Percentiles rank a stretch among this genome's conserved stretches.
Conservation (phyloP, 2,797 vertebrate species). For the Sebastes dallii region DNA sequence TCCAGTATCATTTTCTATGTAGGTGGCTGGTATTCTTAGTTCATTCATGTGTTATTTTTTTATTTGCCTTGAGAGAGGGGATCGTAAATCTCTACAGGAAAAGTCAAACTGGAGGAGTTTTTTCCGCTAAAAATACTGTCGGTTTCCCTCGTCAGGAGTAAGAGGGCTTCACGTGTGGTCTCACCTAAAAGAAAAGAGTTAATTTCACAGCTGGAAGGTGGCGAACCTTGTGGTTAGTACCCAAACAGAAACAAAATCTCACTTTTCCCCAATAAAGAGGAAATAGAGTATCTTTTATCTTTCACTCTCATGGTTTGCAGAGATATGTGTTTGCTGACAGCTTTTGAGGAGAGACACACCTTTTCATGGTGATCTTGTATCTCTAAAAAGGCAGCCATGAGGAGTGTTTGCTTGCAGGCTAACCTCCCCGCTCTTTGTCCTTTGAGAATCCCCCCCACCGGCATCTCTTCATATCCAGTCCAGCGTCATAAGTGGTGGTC, state of each 20-base stretch:
- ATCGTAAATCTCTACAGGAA: slow-evolving; percentile 73
- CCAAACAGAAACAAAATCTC: slow-evolving; percentile 42
- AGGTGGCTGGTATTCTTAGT: slow-evolving; percentile 77
- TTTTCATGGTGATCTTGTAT: slow-evolving; percentile 21
- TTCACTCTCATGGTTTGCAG: background rate
- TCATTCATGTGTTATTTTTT: slow-evolving; percentile 53
- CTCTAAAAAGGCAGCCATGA: slow-evolving; percentile 21
- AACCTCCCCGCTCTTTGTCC: slow-evolving; percentile 44
- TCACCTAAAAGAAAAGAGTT: slow-evolving; percentile 74
- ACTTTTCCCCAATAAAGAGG: slow-evolving; percentile 23
- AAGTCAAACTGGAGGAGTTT: slow-evolving; percentile 60
- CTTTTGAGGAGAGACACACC: background rate
- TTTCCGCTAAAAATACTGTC: slow-evolving; percentile 73
- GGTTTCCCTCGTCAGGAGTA: slow-evolving; percentile 67
- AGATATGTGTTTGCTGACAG: slow-evolving; percentile 20
- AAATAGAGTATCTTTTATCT: slow-evolving; percentile 4
- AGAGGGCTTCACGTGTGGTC: slow-evolving; percentile 85
- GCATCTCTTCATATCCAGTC: slow-evolving; percentile 70
- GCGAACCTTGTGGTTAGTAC: slow-evolving; percentile 55
- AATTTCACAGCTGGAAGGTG: slow-evolving; percentile 82
- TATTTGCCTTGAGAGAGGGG: slow-evolving; percentile 60
- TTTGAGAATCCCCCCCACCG: slow-evolving; percentile 56
- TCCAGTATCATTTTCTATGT: slow-evolving; percentile 65
- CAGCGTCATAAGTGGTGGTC: slow-evolving; percentile 82
- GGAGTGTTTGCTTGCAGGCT: slow-evolving; percentile 29